Evolutionary conservation across 2,888 invertebrate species (phyloP), one percentile per base, ranked within the genome.

Genomic region (Acrocyrtus sp.): DNA sequence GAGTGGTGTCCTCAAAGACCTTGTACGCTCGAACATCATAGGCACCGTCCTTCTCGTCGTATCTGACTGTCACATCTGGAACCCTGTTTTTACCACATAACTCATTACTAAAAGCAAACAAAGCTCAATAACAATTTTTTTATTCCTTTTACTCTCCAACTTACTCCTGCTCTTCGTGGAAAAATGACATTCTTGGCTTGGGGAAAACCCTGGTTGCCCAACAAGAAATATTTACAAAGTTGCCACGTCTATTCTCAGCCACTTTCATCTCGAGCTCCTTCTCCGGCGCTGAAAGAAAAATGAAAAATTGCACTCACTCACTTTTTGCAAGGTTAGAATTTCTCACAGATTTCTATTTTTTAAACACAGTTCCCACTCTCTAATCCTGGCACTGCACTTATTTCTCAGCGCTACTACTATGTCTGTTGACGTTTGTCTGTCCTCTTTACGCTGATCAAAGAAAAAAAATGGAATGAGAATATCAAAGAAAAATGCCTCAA

Each of bases 231-330:
- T 80, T 80, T 61, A 80, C 78, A 54, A 67, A 70, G 22, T 72
- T 72, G 43, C 54, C 72, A 29, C 63, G 53, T 54, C 72, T 22
- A 21, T 75, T 78, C 45, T 70, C 78, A 26, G 58, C 53, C 29
- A 79, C 74, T 62, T 78, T 78, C 66, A 80, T 77, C 21, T 77
- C 78, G 78, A 80, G 78, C 43, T 78, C 78, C 60, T 80, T 77
- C 54, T 78, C 78, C 19, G 77, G 78, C 26, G 80, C 80, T 80
- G 72, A 6, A 43, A 66, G 21, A 41, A 29, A 17, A 53, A 51
- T 47, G n/a, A n/a, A n/a, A n/a, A n/a, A n/a, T n/a, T n/a, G 47
- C 10, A 47, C 47, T 21, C 19, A 17, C 19, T n/a, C n/a, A n/a
- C n/a, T n/a, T n/a, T n/a, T n/a, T n/a, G n/a, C n/a, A n/a, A n/a